Base-by-base conservation (phyloP, 2,888 invertebrate species). In the Choristoneura rosaceana region DNA sequence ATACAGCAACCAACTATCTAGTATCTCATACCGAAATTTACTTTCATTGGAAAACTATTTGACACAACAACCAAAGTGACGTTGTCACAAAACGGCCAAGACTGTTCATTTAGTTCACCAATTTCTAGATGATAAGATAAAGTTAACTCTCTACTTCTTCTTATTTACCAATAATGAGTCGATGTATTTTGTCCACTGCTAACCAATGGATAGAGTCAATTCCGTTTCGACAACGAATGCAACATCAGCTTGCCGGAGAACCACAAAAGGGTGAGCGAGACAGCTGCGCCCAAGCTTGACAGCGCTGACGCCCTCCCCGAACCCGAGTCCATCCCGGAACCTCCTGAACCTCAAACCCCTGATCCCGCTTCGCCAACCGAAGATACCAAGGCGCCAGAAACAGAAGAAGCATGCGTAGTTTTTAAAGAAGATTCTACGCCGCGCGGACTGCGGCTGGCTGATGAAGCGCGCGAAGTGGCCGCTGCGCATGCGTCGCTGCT, bases 181-280 rank as follows among this genome's bases (percentile, higher is more conserved):
- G 17, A 74, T 81, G 71, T 80, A 74, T 84, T 85, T 78, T 90
- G 76, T 90, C 90, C 87, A 87, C 83, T 84, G 90, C 92, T 87
- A 81, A 87, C 90, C 84, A 33, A 74, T 82, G 90, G 90, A 88
- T 91, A 99, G 99, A 99, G 99, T 95, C 99, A 99, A 95, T 99
- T 99, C 96, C 97, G 99, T 92, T 99, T 99, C 95, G 99, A 99
- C 96, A 99, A 99, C 95, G 99, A 99, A 96, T 99, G 98, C 95
- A 98, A 98, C 95, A 96, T 98, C 95, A 98, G 97, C 95, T 96
- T 99, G 89, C 98, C 98, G 94, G 99, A 99, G 95, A 98, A 98
- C 95, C 98, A 99, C 95, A 98, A 98, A 96, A 96, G 98, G 98
- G 99, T 99, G 97, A 98, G 97, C 97, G 93, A 93, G 86, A 82